Base-by-base conservation (phyloP, 2,888 invertebrate species). In the Microctonus brassicae region DNA sequence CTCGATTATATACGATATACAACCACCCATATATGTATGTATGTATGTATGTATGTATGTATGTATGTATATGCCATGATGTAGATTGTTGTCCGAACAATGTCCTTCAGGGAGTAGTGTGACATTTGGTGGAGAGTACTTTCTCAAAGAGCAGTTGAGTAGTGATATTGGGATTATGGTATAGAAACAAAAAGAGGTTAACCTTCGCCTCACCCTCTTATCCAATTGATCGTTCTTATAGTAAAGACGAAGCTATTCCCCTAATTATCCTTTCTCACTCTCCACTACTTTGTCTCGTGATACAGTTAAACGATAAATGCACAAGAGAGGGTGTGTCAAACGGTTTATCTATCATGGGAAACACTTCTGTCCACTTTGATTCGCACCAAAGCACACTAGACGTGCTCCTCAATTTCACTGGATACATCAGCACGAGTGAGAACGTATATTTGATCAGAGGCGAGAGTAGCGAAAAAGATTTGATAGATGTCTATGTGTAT, bases 181-280 rank as follows among this genome's bases (percentile, higher is more conserved):
- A 22, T 42, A 26, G 58, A 26, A 65, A 80, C 77, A 78, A 77
- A 83, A 82, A 80, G 78, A 83, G 83, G 84, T 83, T 55, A 55
- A 55, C 26, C 55, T 42, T 80, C 79, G n/a, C 77, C 77, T 82
- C 82, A 84, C 81, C 78, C 76, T 72, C 77, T 83, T 84, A 83
- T 79, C 81, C 81, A 76, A 83, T 84, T 80, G 83, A 84, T 83
- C 82, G 79, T 80, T 81, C n/a, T 5, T 80, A 61, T 20, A 69
- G 75, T 78, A 75, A 76, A 39, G 3, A n/a, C 20, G 76, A 79
- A 76, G n/a, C 84, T 79, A 84, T 83, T 84, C 82, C 75, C 76
- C 81, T 82, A 82, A 84, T 86, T 85, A 81, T 82, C 79, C 77
- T 75, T 11, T 39, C 13, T 39, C 13, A 39, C 39, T 13, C 17